Evolutionary conservation across 2,888 invertebrate genomes (phyloP).

Genomic region (Acanthosepion pharaonis): DNA sequence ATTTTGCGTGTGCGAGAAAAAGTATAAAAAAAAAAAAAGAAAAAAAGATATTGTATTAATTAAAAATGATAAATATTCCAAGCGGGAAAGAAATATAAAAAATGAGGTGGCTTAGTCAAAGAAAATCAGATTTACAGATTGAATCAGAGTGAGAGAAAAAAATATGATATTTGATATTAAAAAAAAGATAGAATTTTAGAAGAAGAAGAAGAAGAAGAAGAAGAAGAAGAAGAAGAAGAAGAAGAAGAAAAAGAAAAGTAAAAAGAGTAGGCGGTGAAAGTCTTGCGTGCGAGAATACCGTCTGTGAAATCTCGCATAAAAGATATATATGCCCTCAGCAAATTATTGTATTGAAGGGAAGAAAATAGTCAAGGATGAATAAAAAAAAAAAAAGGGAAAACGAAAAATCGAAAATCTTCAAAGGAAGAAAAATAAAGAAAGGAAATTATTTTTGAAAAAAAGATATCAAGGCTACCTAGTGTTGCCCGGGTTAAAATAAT

Average conservation of each 20-base stretch:
- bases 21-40: neutral
- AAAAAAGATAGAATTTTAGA: neutral
- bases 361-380: neutral
- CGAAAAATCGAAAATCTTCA: neutral
- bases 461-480: neutral
- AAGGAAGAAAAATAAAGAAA: slow-evolving; percentile 11
- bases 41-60: neutral
- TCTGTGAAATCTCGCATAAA: too few species aligned
- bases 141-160: too few species aligned
- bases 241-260: neutral
- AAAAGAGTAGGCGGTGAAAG: neutral
- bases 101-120: neutral
- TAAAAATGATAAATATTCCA: neutral
- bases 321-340: too few species aligned
- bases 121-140: too few species aligned
- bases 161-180: neutral
- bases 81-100: neutral
- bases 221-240: neutral
- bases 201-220: slow-evolving; percentile 33
- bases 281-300: too few species aligned
- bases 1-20: neutral
- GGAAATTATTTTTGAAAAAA: slow-evolving; percentile 1
- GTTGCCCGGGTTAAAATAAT: neutral
- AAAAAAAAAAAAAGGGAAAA: neutral
- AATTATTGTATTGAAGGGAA: too few species aligned